Evolutionary conservation across 2,888 invertebrate species (phyloP).

Genomic region (Priocnemis perturbator): DNA sequence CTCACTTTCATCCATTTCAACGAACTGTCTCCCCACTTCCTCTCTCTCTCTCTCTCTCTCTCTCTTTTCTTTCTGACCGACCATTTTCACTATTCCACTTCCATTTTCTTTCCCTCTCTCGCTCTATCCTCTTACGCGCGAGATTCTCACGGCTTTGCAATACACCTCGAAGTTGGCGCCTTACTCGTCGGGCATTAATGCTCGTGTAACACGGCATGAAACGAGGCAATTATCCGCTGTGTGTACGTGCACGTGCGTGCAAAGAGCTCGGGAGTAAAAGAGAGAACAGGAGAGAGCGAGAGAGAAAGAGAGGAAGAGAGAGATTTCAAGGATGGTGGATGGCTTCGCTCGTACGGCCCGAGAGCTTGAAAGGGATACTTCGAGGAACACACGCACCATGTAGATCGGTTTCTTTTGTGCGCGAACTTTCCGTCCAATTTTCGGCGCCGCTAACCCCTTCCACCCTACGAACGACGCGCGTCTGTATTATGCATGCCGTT

Average conservation of each 20-base stretch:
- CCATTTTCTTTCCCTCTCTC: neutral
- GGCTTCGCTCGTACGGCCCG: too few relatives aligned
- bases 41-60: neutral
- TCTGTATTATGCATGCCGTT: too few relatives aligned
- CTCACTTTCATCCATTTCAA: neutral
- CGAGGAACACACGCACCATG: too few relatives aligned
- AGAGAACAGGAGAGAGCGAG: neutral
- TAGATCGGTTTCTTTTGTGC: too few relatives aligned
- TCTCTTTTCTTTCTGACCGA: neutral
- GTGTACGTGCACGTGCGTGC: neutral
- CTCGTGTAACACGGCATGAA: conserved; percentile 7
- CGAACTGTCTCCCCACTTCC: neutral
- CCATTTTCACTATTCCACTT: neutral
- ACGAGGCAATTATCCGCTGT: conserved; percentile 8
- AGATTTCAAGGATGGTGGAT: neutral
- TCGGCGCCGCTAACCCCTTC: too few relatives aligned
- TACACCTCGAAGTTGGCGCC: conserved; percentile 4
- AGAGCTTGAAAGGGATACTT: too few relatives aligned
- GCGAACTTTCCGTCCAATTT: too few relatives aligned
- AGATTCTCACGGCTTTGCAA: neutral
- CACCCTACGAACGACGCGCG: too few relatives aligned
- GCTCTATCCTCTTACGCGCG: neutral
- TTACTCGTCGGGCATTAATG: conserved; percentile 8
- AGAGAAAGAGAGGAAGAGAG: neutral
- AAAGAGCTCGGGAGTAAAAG: neutral